These are phyloP conservation scores for Hypercompe scribonia DNA, from an alignment of 2,888 invertebrate genomes.

Conservation along the genomic window DNA sequence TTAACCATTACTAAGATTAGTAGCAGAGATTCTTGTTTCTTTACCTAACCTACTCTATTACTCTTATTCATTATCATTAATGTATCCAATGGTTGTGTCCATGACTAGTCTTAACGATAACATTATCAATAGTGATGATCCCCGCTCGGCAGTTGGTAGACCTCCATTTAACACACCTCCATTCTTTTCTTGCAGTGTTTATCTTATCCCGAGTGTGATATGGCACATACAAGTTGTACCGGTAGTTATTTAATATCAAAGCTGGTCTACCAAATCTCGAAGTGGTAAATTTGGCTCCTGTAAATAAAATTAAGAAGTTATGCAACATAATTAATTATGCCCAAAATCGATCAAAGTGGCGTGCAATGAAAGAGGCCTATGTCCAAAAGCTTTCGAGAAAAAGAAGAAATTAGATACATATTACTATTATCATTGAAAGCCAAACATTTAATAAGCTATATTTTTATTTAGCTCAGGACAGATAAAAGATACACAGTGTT, in stretches of 20 bases:
- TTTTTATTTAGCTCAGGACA: background rate
- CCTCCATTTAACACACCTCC: slow-evolving; percentile 45
- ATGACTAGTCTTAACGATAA: slow-evolving; percentile 28
- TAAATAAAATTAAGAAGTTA: slow-evolving; percentile 1
- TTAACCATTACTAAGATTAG: slow-evolving; percentile 71
- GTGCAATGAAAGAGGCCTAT: too few relatives aligned
- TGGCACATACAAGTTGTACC: slow-evolving; percentile 38
- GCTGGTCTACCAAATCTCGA: slow-evolving; percentile 38
- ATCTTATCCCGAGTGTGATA: background rate
- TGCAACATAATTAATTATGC: too few relatives aligned
- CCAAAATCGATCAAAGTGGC: too few relatives aligned
- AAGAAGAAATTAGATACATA: background rate
- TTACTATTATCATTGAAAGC: background rate
- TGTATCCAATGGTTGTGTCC: slow-evolving; percentile 33
- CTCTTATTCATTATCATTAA: background rate
- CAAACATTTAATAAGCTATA: background rate
- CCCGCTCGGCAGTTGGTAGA: slow-evolving; percentile 19
- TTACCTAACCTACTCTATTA: background rate
- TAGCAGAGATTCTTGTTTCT: background rate
- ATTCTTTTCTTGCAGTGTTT: slow-evolving; percentile 24
- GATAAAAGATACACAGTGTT: too few relatives aligned
- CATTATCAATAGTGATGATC: slow-evolving; percentile 21
- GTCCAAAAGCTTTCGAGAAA: background rate
- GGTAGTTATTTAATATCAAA: slow-evolving; percentile 28
- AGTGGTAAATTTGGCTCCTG: slow-evolving; percentile 32